These are phyloP conservation scores for Pedionomus torquatus DNA, from an alignment of 2,113 vertebrate genomes.

Conservation along the genomic window DNA sequence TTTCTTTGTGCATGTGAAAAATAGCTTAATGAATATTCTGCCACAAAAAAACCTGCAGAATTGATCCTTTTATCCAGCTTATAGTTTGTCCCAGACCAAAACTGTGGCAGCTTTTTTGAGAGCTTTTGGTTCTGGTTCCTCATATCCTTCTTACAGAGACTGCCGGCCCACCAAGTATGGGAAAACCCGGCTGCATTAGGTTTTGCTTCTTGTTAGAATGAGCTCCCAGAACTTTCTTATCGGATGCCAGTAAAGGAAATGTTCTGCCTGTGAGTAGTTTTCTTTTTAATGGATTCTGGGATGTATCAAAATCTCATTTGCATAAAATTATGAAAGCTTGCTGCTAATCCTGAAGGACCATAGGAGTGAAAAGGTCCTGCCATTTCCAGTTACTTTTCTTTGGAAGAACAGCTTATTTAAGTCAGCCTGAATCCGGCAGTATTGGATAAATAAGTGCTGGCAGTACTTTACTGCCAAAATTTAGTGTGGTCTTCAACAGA, in stretches of 20 bases:
- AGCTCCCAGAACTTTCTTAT: background rate
- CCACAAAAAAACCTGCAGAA: background rate
- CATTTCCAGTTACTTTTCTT: background rate
- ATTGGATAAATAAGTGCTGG: background rate
- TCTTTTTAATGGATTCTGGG: background rate
- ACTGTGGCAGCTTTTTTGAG: background rate
- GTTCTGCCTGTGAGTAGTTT: background rate
- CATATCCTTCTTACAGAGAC: background rate
- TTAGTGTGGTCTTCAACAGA: background rate
- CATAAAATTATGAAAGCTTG: background rate
- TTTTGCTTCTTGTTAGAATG: background rate
- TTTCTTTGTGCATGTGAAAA: conserved; percentile 9
- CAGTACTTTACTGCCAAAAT: background rate
- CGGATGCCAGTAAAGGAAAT: background rate
- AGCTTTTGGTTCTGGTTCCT: background rate
- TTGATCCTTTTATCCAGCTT: background rate
- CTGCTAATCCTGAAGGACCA: background rate
- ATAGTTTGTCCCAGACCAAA: background rate
- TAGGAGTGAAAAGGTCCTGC: background rate
- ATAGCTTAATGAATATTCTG: background rate
- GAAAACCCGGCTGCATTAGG: background rate
- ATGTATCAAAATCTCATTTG: background rate
- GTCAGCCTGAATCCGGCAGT: background rate
- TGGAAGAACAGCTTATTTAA: background rate
- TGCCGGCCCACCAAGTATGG: background rate